Evolutionary conservation across 2,888 invertebrate genomes (phyloP).

Genomic region (Heteromurus nitidus): DNA sequence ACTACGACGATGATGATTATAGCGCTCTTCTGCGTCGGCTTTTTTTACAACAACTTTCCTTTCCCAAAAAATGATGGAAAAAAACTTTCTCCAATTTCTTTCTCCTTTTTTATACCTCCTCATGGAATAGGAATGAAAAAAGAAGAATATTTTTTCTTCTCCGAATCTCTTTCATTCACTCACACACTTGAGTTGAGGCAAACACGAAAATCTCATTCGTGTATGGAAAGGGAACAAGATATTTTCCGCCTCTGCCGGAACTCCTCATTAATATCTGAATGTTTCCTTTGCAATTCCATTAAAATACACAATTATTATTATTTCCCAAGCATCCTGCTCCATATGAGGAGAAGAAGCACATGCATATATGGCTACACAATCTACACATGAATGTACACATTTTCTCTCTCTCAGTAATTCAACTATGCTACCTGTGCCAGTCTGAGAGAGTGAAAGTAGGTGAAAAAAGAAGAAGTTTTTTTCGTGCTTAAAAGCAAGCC

Average conservation of each 20-base stretch:
- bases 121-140: not conserved
- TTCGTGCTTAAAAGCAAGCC: not conserved
- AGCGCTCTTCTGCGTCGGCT: not conserved
- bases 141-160: not conserved
- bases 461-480: slow-evolving; percentile 5
- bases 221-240: slow-evolving; percentile 12
- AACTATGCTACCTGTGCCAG: not conserved
- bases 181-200: too few species aligned
- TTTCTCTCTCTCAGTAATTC: not conserved
- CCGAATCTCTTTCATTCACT: too few species aligned
- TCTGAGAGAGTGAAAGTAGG: not conserved
- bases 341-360: too few species aligned
- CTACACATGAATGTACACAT: too few species aligned
- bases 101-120: slow-evolving; percentile 15
- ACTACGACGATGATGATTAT: not conserved
- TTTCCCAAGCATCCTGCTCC: not conserved
- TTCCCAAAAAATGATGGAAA: slow-evolving; percentile 34
- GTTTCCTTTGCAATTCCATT: slow-evolving; percentile 59
- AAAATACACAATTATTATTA: slow-evolving; percentile 26
- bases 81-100: slow-evolving; percentile 13
- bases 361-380: too few species aligned
- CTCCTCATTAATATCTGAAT: slow-evolving; percentile 62
- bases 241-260: slow-evolving; percentile 37
- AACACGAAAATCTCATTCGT: slow-evolving; percentile 3
- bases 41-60: slow-evolving; percentile 7